These are phyloP conservation scores for Drosophila mayaguana DNA, from an alignment of 2,888 invertebrate genomes.

Conservation along the genomic window DNA sequence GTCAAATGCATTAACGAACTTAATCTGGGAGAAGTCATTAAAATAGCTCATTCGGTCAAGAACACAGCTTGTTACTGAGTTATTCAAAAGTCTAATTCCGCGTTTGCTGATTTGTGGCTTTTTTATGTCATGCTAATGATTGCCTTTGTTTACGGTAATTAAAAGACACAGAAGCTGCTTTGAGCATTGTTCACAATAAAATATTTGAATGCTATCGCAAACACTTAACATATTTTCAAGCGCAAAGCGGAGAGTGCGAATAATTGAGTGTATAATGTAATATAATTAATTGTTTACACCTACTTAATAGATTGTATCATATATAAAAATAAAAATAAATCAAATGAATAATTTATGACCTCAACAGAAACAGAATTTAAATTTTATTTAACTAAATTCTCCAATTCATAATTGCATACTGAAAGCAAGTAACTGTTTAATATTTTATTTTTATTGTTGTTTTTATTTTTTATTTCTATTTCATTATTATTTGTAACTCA, in stretches of 20 bases:
- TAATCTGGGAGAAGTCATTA: neutral
- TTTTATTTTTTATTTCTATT: too few relatives aligned
- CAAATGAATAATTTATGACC: too few relatives aligned
- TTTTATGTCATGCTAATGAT: neutral
- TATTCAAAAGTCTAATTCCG: neutral
- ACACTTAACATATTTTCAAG: neutral
- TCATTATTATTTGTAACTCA: too few relatives aligned
- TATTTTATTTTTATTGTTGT: too few relatives aligned
- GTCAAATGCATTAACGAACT: neutral
- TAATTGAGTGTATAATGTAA: neutral
- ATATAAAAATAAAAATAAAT: too few relatives aligned
- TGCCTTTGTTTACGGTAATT: neutral
- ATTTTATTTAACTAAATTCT: too few relatives aligned
- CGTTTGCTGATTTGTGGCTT: neutral
- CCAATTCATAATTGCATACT: too few relatives aligned
- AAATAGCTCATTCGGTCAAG: conserved; percentile 6
- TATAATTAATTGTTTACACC: neutral
- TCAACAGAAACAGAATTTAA: too few relatives aligned
- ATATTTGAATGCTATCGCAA: neutral
- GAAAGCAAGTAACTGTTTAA: too few relatives aligned
- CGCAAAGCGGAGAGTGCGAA: neutral
- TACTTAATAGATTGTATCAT: too few relatives aligned
- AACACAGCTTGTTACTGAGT: neutral
- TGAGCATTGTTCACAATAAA: neutral
- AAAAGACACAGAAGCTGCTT: neutral